Percentiles rank a stretch among this genome's conserved stretches.
phyloP scores from a whole-genome alignment of 2,888 invertebrate species.

The Eudasyphora cyanicolor region DNA sequence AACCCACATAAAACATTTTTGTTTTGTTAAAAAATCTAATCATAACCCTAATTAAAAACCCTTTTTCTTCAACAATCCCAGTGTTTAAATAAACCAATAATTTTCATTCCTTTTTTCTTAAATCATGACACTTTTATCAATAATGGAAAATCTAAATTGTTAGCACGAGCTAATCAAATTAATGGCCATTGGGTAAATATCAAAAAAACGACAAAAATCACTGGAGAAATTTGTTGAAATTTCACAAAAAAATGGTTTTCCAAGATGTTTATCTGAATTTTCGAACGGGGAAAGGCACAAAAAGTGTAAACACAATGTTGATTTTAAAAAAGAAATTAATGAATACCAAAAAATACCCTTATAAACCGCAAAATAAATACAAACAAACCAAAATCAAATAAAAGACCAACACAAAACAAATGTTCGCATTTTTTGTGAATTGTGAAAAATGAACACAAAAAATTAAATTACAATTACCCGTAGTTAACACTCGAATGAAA shows the following conservation, averaged over 20 bases:
- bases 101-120: constrained; percentile 10
- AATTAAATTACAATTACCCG: constrained; percentile 71
- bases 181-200: constrained; percentile 44
- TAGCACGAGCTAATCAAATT: constrained; percentile 63
- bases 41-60: constrained; percentile 49
- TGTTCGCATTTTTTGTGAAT: constrained; percentile 67
- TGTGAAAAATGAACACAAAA: constrained; percentile 49
- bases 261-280: constrained; percentile 47
- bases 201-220: constrained; percentile 34
- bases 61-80: constrained; percentile 8
- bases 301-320: constrained; percentile 56
- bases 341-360: constrained; percentile 58
- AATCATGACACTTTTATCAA: constrained; percentile 59
- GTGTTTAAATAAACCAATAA: constrained; percentile 27
- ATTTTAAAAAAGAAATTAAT: constrained; percentile 61
- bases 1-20: constrained; percentile 51
- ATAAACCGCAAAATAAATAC: constrained; percentile 62
- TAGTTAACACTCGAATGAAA: constrained; percentile 61
- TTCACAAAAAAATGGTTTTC: constrained; percentile 39
- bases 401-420: constrained; percentile 67
- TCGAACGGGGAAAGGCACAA: background rate
- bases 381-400: constrained; percentile 41
- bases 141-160: constrained; percentile 59
- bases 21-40: constrained; percentile 67
- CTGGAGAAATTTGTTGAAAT: too few species aligned